phyloP scores from a whole-genome alignment of 2,797 vertebrate genomes.

The Thamnophis elegans region DNA sequence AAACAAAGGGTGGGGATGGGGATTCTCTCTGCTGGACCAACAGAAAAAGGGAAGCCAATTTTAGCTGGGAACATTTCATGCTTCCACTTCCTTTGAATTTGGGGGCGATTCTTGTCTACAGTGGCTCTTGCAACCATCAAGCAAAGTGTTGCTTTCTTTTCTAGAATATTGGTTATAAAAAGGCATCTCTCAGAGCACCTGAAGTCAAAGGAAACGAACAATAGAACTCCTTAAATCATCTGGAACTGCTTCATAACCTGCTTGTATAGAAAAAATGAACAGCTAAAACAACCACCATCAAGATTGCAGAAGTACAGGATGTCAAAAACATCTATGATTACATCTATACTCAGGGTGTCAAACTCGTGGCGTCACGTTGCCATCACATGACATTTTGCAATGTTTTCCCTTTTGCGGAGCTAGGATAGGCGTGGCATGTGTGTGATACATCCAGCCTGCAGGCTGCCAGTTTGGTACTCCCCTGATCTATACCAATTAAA shows the following conservation, averaged over 20 bases:
- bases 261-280: not conserved
- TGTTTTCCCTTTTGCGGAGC: too few species aligned
- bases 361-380: too few species aligned
- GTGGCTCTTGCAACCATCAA: not conserved
- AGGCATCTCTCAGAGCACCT: not conserved
- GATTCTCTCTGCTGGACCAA: not conserved
- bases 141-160: not conserved
- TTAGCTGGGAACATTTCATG: not conserved
- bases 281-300: not conserved
- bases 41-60: not conserved
- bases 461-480: too few species aligned
- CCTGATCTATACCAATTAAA: not conserved
- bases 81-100: not conserved
- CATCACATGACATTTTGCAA: too few species aligned
- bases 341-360: too few species aligned
- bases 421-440: too few species aligned
- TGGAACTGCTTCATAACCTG: not conserved
- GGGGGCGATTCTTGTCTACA: not conserved
- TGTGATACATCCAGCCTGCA: accelerated
- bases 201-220: not conserved
- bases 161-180: not conserved
- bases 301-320: not conserved
- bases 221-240: not conserved
- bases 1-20: not conserved
- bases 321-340: not conserved